phyloP scores from a whole-genome alignment of 2,113 vertebrate species.

The Tylochromis polylepis region DNA sequence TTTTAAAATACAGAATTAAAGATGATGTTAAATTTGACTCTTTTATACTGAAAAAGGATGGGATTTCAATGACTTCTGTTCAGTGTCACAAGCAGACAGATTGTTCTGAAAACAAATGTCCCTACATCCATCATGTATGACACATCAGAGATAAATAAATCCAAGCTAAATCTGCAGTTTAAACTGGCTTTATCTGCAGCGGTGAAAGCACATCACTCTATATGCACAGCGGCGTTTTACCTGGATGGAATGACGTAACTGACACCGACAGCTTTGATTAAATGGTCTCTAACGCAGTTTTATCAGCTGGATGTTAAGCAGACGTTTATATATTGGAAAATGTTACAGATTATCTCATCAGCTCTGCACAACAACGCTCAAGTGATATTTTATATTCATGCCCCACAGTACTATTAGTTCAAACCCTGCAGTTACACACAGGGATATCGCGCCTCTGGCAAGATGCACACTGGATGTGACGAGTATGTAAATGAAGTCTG shows the following conservation, averaged over 20 bases:
- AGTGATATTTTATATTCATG: constrained; percentile 2
- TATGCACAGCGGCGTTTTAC: background rate
- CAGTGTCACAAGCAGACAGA: background rate
- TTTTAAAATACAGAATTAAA: background rate
- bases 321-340: background rate
- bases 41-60: background rate
- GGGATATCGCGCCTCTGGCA: constrained; percentile 4
- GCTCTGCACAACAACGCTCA: background rate
- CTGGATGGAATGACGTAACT: background rate
- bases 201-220: background rate
- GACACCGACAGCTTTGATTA: background rate
- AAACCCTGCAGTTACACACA: background rate
- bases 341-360: background rate
- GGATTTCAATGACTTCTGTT: background rate
- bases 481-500: constrained; percentile 27
- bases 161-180: background rate
- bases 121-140: background rate
- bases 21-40: background rate
- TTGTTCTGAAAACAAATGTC: background rate
- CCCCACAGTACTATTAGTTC: background rate
- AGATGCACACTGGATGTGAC: constrained; percentile 13
- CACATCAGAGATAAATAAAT: background rate
- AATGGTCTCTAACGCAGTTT: background rate
- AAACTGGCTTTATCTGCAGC: background rate
- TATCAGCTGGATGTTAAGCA: background rate